A percentile compares a stretch with the other conserved stretches of the same genome.
Conservation (phyloP, 2,888 invertebrate genomes). For the Ophraella communa region DNA sequence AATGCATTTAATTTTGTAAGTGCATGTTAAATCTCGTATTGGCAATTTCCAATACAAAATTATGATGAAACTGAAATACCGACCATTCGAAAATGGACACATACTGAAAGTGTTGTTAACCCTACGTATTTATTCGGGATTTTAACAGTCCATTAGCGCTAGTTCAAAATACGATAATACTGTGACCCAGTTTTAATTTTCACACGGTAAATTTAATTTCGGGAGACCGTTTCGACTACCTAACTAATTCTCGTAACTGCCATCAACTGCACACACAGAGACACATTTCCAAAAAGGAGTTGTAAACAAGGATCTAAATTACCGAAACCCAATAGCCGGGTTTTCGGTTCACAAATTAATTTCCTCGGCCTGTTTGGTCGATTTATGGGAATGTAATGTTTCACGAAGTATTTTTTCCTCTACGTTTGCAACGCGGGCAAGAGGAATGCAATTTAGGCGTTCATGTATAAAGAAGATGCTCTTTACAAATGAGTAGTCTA, state of each 20-base stretch:
- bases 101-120: too few relatives aligned
- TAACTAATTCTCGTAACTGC: not conserved
- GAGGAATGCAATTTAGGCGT: not conserved
- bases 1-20: too few relatives aligned
- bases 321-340: conserved; percentile 6
- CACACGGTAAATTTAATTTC: not conserved
- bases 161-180: too few relatives aligned
- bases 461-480: too few relatives aligned
- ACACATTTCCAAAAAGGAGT: not conserved
- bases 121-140: too few relatives aligned
- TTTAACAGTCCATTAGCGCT: too few relatives aligned
- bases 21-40: too few relatives aligned
- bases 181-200: not conserved
- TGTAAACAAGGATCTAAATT: conserved; percentile 26
- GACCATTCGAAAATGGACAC: too few relatives aligned
- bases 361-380: conserved; percentile 14
- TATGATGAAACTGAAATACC: too few relatives aligned
- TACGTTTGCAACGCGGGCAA: not conserved
- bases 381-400: conserved; percentile 25
- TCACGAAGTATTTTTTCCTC: conserved; percentile 24
- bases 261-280: conserved; percentile 2
- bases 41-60: too few relatives aligned
- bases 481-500: too few relatives aligned
- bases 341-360: conserved; percentile 24
- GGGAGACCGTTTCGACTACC: not conserved